phyloP scores from a whole-genome alignment of 1,140 invertebrate genomes.

The Drosophila parabipectinata region DNA sequence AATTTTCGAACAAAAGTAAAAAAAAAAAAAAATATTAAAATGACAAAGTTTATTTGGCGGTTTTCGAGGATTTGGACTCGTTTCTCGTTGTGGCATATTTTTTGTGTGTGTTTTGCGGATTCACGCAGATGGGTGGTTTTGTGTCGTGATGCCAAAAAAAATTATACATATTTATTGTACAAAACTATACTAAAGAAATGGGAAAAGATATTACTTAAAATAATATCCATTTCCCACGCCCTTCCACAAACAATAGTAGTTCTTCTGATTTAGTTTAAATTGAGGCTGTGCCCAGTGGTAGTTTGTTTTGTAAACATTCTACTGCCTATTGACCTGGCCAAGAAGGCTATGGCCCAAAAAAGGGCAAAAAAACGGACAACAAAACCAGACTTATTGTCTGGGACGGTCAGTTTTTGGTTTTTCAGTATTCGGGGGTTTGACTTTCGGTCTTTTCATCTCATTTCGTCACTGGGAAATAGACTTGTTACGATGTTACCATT shows the following conservation, averaged over 20 bases:
- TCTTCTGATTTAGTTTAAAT: constrained; percentile 63
- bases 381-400: constrained; percentile 50
- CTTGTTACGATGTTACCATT: constrained; percentile 57
- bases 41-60: constrained; percentile 6
- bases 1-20: not conserved
- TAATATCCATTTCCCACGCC: constrained; percentile 50
- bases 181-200: not conserved
- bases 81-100: constrained; percentile 2
- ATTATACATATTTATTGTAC: not conserved
- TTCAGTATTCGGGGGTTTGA: not conserved
- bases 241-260: constrained; percentile 45
- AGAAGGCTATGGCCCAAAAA: constrained; percentile 1
- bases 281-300: constrained; percentile 43
- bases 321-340: constrained; percentile 58
- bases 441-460: constrained; percentile 16
- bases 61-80: not conserved
- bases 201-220: not conserved
- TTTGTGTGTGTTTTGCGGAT: constrained; percentile 1
- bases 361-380: not conserved
- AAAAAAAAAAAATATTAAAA: not conserved
- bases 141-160: not conserved
- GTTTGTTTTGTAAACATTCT: constrained; percentile 78
- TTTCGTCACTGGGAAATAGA: constrained; percentile 48
- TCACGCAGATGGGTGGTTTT: constrained; percentile 5
- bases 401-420: constrained; percentile 21